Evolutionary conservation across 2,113 vertebrate species (phyloP).

Genomic region (Craseonycteris thonglongyai): DNA sequence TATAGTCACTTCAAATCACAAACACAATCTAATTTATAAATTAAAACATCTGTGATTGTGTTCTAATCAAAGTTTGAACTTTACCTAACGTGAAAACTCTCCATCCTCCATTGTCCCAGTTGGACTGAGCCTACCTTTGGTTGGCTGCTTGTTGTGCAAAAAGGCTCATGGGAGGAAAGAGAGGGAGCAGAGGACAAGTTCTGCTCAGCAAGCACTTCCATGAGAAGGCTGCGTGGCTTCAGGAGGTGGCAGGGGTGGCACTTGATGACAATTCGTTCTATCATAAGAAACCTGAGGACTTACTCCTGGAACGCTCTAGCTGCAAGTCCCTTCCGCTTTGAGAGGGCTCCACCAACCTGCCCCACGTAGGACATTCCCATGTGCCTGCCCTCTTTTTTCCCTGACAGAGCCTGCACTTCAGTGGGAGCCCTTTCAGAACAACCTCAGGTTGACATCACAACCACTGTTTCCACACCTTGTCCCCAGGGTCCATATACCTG

Average conservation of each 20-base stretch:
- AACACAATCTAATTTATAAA: background rate
- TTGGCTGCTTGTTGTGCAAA: too few relatives aligned
- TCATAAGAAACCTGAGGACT: background rate
- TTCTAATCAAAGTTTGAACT: background rate
- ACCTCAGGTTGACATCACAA: background rate
- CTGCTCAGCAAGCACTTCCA: background rate
- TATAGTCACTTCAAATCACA: background rate
- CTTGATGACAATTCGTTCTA: accelerated
- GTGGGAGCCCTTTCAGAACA: background rate
- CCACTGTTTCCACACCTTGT: background rate
- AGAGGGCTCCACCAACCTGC: too few relatives aligned
- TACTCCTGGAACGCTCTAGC: background rate
- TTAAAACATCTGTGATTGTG: background rate
- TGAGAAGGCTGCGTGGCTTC: background rate
- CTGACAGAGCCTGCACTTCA: background rate
- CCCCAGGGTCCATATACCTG: background rate
- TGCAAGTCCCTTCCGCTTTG: background rate
- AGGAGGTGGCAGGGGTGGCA: accelerated
- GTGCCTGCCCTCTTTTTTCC: background rate
- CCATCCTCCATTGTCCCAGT: background rate
- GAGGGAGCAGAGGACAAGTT: accelerated
- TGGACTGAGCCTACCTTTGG: background rate
- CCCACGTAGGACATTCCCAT: background rate
- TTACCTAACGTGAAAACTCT: background rate
- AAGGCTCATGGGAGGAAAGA: background rate